Percentiles rank a stretch among this genome's conserved stretches.
These are phyloP conservation scores for Erpetoichthys calabaricus DNA, from an alignment of 2,797 vertebrate genomes.

Conservation along the genomic window DNA sequence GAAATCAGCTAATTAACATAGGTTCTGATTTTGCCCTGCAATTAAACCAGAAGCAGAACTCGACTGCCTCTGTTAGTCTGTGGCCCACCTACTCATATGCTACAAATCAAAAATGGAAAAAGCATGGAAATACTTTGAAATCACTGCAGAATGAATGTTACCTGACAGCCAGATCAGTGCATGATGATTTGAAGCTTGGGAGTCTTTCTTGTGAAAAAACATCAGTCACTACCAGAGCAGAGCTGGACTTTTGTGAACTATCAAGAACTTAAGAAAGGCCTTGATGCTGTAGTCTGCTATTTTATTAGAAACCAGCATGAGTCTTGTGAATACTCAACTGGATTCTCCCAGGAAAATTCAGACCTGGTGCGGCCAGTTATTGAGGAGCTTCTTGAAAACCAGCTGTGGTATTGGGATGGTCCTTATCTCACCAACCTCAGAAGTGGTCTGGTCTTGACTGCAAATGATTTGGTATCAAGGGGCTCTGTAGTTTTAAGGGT, in stretches of 20 bases:
- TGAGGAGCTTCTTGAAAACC: slow-evolving; percentile 10
- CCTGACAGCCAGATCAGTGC: background rate
- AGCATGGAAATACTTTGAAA: background rate
- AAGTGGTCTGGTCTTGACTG: slow-evolving; percentile 4
- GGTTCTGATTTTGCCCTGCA: slow-evolving; percentile 4
- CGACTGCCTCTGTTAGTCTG: slow-evolving; percentile 1
- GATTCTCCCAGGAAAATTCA: slow-evolving; percentile 6
- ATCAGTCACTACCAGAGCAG: background rate
- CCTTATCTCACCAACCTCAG: slow-evolving; percentile 6
- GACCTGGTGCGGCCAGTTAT: slow-evolving; percentile 6
- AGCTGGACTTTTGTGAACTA: slow-evolving; percentile 3
- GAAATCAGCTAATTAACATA: slow-evolving; percentile 3
- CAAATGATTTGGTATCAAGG: no score
- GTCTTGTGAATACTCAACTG: slow-evolving; percentile 11
- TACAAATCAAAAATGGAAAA: slow-evolving; percentile 5
- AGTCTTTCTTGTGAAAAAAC: background rate
- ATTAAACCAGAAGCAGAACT: background rate
- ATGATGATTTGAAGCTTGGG: background rate
- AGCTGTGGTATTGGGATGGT: slow-evolving; percentile 11
- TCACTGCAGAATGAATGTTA: slow-evolving; percentile 1
- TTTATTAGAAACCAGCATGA: slow-evolving; percentile 7
- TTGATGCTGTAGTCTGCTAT: slow-evolving; percentile 7
- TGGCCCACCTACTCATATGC: slow-evolving; percentile 8
- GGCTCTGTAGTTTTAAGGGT: background rate
- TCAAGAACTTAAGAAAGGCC: background rate